These are phyloP conservation scores for Subacronicta megacephala DNA, from an alignment of 2,888 invertebrate species.

Conservation along the genomic window DNA sequence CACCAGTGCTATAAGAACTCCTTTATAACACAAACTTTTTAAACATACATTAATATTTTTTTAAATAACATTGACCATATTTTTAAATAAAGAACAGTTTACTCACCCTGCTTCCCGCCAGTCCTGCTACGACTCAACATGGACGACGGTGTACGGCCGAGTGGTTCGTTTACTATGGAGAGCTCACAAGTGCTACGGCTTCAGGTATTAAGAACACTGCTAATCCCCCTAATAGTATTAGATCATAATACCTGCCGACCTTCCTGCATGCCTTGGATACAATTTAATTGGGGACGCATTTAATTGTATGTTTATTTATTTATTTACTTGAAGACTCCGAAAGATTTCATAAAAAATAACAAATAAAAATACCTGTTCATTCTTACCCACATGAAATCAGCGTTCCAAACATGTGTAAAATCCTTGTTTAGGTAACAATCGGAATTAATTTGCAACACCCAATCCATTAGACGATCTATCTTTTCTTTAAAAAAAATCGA, in stretches of 20 bases:
- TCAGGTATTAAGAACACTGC: conserved; percentile 77
- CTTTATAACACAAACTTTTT: too few relatives aligned
- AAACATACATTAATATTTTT: too few relatives aligned
- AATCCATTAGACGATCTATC: conserved; percentile 41
- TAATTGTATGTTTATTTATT: conserved; percentile 55
- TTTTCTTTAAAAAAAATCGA: conserved; percentile 37
- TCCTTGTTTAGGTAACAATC: conserved; percentile 49
- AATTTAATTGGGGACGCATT: conserved; percentile 70
- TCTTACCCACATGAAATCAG: neutral
- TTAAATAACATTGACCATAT: neutral
- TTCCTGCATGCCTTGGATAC: conserved; percentile 69
- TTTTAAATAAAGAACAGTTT: conserved; percentile 7
- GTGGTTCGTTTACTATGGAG: conserved; percentile 62
- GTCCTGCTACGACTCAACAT: conserved; percentile 56
- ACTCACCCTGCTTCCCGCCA: conserved; percentile 51
- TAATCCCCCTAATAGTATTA: conserved; percentile 81
- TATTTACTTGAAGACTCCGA: neutral
- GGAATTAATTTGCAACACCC: conserved; percentile 63
- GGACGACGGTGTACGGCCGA: conserved; percentile 59
- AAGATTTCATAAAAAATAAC: neutral
- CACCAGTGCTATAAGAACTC: too few relatives aligned
- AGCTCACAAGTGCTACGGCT: conserved; percentile 81
- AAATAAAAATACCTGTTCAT: conserved; percentile 1
- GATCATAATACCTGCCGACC: conserved; percentile 75
- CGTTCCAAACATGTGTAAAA: conserved; percentile 39